Conservation (phyloP, 2,888 invertebrate species). For the Penaeus monodon region DNA sequence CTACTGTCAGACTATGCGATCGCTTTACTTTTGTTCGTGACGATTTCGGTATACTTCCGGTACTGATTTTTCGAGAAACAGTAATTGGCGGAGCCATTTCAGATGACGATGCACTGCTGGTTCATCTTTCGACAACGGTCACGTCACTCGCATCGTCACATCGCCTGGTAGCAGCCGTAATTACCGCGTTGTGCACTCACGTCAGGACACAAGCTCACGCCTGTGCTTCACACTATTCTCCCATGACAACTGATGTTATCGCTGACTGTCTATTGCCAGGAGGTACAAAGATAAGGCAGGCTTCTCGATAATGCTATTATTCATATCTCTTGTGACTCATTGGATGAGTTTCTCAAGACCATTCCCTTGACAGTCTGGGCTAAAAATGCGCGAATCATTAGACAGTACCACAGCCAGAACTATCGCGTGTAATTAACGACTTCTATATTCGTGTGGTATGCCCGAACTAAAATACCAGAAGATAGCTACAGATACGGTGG, state of each 20-base stretch:
- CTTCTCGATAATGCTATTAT: too few relatives aligned
- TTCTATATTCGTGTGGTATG: too few relatives aligned
- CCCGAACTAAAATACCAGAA: too few relatives aligned
- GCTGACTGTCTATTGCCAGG: background rate
- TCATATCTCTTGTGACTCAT: too few relatives aligned
- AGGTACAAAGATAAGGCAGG: background rate
- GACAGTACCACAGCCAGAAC: too few relatives aligned
- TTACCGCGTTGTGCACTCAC: background rate
- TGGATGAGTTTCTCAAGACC: too few relatives aligned
- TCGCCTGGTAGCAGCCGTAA: background rate
- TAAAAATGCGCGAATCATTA: too few relatives aligned
- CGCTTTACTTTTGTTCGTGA: slow-evolving; percentile 13
- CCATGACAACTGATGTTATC: slow-evolving; percentile 26
- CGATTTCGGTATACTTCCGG: slow-evolving; percentile 1
- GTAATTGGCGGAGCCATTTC: slow-evolving; percentile 45
- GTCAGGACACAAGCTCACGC: background rate
- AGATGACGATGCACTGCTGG: background rate
- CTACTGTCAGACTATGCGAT: slow-evolving; percentile 34
- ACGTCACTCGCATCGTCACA: background rate
- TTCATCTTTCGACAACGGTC: background rate
- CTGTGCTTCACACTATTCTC: background rate
- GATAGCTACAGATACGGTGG: too few relatives aligned
- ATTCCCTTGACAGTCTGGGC: too few relatives aligned
- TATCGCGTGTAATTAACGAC: too few relatives aligned
- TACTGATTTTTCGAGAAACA: slow-evolving; percentile 7